Evolutionary conservation across 2,888 invertebrate species (phyloP), one percentile per base, ranked within the genome.

Genomic region (Synergus japonicus): DNA sequence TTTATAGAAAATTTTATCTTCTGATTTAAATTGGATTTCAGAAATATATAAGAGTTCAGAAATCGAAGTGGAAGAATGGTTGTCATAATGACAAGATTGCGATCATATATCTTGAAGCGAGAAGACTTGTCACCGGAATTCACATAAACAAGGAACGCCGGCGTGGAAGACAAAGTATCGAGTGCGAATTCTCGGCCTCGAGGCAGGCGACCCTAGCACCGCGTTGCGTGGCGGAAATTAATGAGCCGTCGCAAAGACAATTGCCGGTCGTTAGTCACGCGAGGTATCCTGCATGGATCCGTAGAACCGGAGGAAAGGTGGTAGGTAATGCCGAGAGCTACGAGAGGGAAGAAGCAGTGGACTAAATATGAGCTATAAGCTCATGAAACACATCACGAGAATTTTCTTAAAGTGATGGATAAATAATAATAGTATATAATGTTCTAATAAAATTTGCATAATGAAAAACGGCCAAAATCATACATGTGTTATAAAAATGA

Each of bases 191-290:
- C 63, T 15, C 66, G 44, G 73, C 63, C 63, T 69, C 63, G 67
- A 73, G 44, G 22, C 67, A 44, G 78, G 73, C 63, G 78, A 78
- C 66, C 78, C 69, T 46, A 60, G 63, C 78, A 46, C 60, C 76
- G 46, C 84, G 85, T 85, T 85, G 84, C 82, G 85, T 82, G 80
- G 84, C 83, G 84, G 83, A 85, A 86, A 87, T 86, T 86, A 87
- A 87, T 86, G 87, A 85, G 84, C 85, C 85, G 84, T 86, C 87
- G 84, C 85, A 85, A 87, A 86, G 87, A 88, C 87, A 87, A 87
- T 88, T 86, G 87, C 85, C 83, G 84, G 85, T 85, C 88, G 84
- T 88, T 88, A 87, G 86, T 88, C 87, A 86, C 85, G 82, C 84
- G 83, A 79, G 66, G 82, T 84, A 82, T 83, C 64, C 64, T 65